Evolutionary conservation across 2,113 vertebrate species (phyloP), one percentile per base, ranked within the genome.

Genomic region (Nycticorax nycticorax): DNA sequence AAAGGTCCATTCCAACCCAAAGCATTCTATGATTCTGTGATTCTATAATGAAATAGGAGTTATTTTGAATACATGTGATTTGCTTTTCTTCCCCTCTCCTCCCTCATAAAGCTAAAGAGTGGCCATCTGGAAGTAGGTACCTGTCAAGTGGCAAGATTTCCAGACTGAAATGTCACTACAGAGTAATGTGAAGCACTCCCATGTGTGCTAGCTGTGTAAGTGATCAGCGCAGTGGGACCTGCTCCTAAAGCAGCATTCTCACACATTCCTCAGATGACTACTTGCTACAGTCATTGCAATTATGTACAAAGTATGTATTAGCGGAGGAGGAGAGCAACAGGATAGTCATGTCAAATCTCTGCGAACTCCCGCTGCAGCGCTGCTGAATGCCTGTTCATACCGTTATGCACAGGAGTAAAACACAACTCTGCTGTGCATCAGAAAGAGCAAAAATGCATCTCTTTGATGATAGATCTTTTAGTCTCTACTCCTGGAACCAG

Each of bases 261-360:
- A 68, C 64, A 75, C 92, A 85, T 92, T 96, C 86, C 86, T 87
- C 57, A 75, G 56, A 92, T 95, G 80, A 75, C 73, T 78, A 8
- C 69, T 68, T n/a, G 88, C 43, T 87, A 9, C 56, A 91, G 88
- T 78, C 91, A 92, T 11, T 32, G 62, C 85, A 92, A 15, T 74
- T 59, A 35, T 83, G 52, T n/a, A 37, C 64, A 39, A 92, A 92
- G 78, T 16, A 73, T 17, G 53, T 37, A 28, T 50, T 32, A 68
- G 69, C 0, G 0, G 90, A 78, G 87, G 53, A 96, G 69, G 66
- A 76, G 33, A 14, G 52, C 89, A 93, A 85, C 37, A 30, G 74
- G 86, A 92, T 35, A 84, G 59, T 92, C 43, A 2, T 47, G 55
- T 57, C 77, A 76, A n/a, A 43, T 56, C 77, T 72, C 69, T 85